A percentile compares a stretch with the other conserved stretches of the same genome.
phyloP scores from a whole-genome alignment of 2,797 vertebrate genomes.

The Triplophysa bombifrons region DNA sequence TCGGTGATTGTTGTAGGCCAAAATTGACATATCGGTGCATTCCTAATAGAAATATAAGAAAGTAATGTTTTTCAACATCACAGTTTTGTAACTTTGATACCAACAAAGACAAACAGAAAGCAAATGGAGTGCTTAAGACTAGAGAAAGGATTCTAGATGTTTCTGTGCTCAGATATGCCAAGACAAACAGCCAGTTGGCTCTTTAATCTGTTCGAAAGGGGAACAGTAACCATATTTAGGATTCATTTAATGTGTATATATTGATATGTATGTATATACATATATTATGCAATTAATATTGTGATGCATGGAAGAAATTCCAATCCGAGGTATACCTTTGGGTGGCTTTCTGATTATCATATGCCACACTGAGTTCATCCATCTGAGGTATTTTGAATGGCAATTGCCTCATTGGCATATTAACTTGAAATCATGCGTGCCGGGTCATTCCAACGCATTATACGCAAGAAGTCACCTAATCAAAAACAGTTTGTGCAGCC shows the following conservation, averaged over 20 bases:
- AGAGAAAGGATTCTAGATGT: neutral
- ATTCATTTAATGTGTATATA: neutral
- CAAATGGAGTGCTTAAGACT: neutral
- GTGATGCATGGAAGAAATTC: neutral
- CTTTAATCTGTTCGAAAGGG: neutral
- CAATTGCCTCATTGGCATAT: neutral
- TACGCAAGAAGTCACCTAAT: neutral
- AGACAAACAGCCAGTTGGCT: neutral
- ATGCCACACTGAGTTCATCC: neutral
- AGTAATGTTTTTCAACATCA: neutral
- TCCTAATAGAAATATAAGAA: neutral
- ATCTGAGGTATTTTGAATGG: neutral
- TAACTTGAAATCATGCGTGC: constrained; percentile 1
- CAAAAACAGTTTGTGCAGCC: neutral
- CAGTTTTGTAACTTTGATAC: neutral
- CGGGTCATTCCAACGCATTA: neutral
- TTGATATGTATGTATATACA: neutral
- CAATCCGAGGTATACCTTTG: neutral
- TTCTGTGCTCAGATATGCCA: neutral
- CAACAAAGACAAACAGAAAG: neutral
- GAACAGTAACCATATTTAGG: neutral
- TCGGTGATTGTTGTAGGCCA: too few relatives aligned
- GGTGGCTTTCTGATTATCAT: neutral
- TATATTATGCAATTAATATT: neutral
- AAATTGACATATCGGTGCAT: too few relatives aligned